Percentiles rank a stretch among this genome's conserved stretches.
phyloP scores from a whole-genome alignment of 2,888 invertebrate genomes.

The Acleris emargana region DNA sequence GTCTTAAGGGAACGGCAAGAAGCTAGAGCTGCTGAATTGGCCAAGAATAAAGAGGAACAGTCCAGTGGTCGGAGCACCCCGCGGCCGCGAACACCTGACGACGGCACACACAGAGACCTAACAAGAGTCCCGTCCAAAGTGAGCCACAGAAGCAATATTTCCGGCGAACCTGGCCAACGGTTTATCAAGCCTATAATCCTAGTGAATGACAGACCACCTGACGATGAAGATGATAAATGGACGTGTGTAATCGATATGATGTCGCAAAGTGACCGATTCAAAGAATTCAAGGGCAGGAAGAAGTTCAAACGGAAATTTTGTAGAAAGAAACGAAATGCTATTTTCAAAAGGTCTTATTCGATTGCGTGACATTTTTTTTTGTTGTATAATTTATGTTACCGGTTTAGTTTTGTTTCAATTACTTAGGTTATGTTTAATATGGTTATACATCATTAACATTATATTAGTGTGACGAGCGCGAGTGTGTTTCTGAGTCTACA shows the following conservation, averaged over 20 bases:
- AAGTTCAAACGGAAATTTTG: slow-evolving; percentile 71
- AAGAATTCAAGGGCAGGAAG: slow-evolving; percentile 59
- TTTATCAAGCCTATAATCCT: slow-evolving; percentile 69
- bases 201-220: slow-evolving; percentile 71
- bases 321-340: slow-evolving; percentile 62
- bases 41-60: slow-evolving; percentile 61
- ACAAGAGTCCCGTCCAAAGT: slow-evolving; percentile 52
- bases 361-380: slow-evolving; percentile 56
- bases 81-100: slow-evolving; percentile 56
- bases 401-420: no score
- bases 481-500: no score
- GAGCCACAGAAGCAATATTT: slow-evolving; percentile 52
- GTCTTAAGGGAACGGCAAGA: slow-evolving; percentile 35
- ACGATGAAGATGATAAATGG: slow-evolving; percentile 73
- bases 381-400: no score
- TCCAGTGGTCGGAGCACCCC: slow-evolving; percentile 59
- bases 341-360: slow-evolving; percentile 74
- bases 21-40: slow-evolving; percentile 51
- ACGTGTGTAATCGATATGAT: slow-evolving; percentile 59
- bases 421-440: no score
- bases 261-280: slow-evolving; percentile 62
- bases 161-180: slow-evolving; percentile 48
- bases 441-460: no score
- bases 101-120: slow-evolving; percentile 48
- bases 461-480: no score